A percentile compares a stretch with the other conserved stretches of the same genome.
These are phyloP conservation scores for Takifugu rubripes DNA, from an alignment of 2,797 vertebrate species.

Conservation along the genomic window DNA sequence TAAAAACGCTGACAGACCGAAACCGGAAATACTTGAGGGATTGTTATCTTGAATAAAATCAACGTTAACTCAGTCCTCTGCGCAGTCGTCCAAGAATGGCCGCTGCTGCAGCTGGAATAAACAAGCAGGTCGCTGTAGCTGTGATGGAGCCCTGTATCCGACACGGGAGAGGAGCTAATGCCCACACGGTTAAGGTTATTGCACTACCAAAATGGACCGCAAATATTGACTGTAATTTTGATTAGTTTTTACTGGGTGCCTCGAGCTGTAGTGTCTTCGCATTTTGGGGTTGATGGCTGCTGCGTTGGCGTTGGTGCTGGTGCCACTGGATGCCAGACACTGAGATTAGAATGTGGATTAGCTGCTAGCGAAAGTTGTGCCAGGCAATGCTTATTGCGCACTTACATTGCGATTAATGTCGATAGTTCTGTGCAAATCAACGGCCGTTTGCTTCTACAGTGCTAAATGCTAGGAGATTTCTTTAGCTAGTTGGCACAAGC, in stretches of 20 bases:
- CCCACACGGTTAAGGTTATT: slow-evolving; percentile 86
- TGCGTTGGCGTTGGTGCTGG: slow-evolving; percentile 47
- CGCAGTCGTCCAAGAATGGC: slow-evolving; percentile 67
- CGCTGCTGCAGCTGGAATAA: slow-evolving; percentile 75
- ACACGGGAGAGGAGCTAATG: slow-evolving; percentile 70
- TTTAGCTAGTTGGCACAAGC: no score
- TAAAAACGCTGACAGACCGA: slow-evolving; percentile 3
- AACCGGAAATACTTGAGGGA: slow-evolving; percentile 46
- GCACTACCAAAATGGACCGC: no score
- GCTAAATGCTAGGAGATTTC: slow-evolving; percentile 18
- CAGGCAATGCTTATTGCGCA: neutral
- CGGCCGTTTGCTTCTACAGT: neutral
- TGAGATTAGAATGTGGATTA: neutral
- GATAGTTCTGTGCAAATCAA: neutral
- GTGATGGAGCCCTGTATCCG: slow-evolving; percentile 75
- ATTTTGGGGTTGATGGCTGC: slow-evolving; percentile 30
- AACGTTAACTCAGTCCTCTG: slow-evolving; percentile 16
- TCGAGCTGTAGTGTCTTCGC: slow-evolving; percentile 25
- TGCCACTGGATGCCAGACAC: slow-evolving; percentile 4
- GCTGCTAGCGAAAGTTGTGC: neutral
- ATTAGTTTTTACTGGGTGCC: neutral
- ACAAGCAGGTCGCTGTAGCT: slow-evolving; percentile 76
- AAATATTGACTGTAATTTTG: accelerated
- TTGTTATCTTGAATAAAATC: slow-evolving; percentile 11
- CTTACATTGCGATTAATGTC: accelerated